Evolutionary conservation across 2,888 invertebrate species (phyloP).

Genomic region (Andrena hattorfiana): DNA sequence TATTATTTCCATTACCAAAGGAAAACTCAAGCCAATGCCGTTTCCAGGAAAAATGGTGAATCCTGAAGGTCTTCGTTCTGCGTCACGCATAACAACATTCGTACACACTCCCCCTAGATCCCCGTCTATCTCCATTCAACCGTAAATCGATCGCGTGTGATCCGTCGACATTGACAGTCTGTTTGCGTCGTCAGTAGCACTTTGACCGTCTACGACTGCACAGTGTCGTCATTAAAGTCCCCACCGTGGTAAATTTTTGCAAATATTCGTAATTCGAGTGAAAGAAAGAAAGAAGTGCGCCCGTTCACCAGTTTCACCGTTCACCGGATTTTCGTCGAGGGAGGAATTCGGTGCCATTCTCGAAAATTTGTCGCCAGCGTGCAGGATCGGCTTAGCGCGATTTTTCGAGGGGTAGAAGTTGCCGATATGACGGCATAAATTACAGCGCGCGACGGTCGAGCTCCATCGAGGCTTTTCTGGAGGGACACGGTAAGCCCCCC

Average conservation of each 20-base stretch:
- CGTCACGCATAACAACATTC: constrained; percentile 54
- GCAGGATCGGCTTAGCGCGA: constrained; percentile 13
- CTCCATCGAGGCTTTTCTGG: constrained; percentile 35
- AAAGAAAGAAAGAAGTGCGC: neutral
- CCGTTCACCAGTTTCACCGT: neutral
- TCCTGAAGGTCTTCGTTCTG: neutral
- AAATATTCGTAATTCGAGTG: neutral
- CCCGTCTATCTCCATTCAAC: constrained; percentile 36
- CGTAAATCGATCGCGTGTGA: constrained; percentile 69
- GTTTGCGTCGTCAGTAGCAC: constrained; percentile 44
- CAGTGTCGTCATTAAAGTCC: neutral
- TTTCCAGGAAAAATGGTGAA: neutral
- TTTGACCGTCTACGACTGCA: constrained; percentile 29
- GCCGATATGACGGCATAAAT: constrained; percentile 48
- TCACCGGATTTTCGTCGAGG: neutral
- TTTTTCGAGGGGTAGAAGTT: constrained; percentile 24
- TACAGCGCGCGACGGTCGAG: constrained; percentile 22
- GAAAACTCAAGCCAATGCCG: neutral
- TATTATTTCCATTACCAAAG: neutral
- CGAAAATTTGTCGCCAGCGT: neutral
- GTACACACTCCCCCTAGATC: constrained; percentile 40
- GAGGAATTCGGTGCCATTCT: neutral
- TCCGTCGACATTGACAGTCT: constrained; percentile 44
- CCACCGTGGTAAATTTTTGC: neutral
- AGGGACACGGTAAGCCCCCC: constrained; percentile 41